A percentile compares a stretch with the other conserved stretches of the same genome.
Evolutionary conservation across 2,888 invertebrate species (phyloP).

Genomic region (Lottia gigantea): DNA sequence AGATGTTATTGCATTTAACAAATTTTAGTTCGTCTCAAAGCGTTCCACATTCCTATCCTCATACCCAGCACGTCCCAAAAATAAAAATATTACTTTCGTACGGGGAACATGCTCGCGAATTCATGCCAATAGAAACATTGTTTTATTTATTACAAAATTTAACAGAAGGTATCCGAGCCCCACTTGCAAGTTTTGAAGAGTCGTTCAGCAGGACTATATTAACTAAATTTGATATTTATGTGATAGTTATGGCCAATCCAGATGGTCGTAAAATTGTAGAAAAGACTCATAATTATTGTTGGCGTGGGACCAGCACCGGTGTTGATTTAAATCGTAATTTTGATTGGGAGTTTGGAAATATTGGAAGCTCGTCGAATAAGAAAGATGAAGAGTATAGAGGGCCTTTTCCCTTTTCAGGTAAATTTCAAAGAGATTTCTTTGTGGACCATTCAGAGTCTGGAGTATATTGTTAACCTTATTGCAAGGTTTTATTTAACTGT

Average conservation of each 20-base stretch:
- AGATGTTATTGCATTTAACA: constrained; percentile 52
- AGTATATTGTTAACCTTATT: too few species aligned
- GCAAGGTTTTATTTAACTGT: not conserved
- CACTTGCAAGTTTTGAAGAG: constrained; percentile 27
- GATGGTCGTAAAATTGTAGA: constrained; percentile 61
- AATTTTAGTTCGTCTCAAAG: constrained; percentile 46
- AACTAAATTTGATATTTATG: constrained; percentile 55
- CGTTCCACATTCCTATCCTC: not conserved
- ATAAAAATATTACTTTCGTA: constrained; percentile 57
- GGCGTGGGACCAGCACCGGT: constrained; percentile 63
- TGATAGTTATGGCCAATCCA: constrained; percentile 62
- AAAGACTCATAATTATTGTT: constrained; percentile 58
- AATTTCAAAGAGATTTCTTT: not conserved
- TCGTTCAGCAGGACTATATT: constrained; percentile 41
- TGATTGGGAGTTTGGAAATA: constrained; percentile 64
- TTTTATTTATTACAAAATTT: constrained; percentile 53
- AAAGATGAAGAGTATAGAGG: constrained; percentile 64
- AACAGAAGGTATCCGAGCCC: constrained; percentile 39
- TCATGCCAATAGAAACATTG: constrained; percentile 62
- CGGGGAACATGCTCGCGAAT: constrained; percentile 66
- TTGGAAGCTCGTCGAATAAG: constrained; percentile 55
- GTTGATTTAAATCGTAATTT: constrained; percentile 66
- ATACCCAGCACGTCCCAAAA: constrained; percentile 23
- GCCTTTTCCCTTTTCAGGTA: constrained; percentile 57
- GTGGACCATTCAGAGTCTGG: too few species aligned